Base-by-base conservation (phyloP, 2,113 vertebrate species). In the Brachirus orientalis region DNA sequence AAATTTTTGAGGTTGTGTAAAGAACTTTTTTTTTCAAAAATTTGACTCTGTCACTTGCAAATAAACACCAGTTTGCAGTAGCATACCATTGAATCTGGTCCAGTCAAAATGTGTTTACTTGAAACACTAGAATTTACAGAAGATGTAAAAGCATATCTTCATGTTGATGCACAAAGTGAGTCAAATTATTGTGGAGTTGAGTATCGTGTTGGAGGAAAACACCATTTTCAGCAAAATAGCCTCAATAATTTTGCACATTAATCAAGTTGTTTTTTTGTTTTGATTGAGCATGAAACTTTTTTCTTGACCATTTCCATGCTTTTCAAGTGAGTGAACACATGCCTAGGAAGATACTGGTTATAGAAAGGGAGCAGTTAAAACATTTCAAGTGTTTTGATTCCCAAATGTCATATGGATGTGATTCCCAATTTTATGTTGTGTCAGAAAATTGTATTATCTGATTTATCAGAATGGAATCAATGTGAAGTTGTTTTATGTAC, bases 1-100 rank as follows among this genome's bases (percentile, higher is more conserved):
- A 53, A 6, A 9, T 53, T 45, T 60, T 67, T 57, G 57, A 41
- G 16, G 28, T 7, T 44, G 22, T 53, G 46, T 52, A 6, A 69
- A 69, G 12, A 60, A 60, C 45, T 50, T n/a, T n/a, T n/a, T n/a
- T n/a, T n/a, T n/a, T 58, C 0, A 51, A 51, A 4, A 69, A 69
- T 44, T 45, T 60, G 22, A 69, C 56, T 7, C 16, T 52, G 3
- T 60, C 33, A 56, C 43, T 47, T 67, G 64, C 13, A 40, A 57
- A 48, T 0, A 67, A 67, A 18, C 64, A 57, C 19, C 44, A 33
- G 44, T 28, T 28, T 28, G 28, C 28, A 28, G 28, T 28, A 28
- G 28, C 28, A 28, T 4, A 6, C 22, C 2, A 5, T 28, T 28
- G 22, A 28, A 28, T 28, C 22, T 28, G 22, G 22, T 28, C 22